phyloP scores from a whole-genome alignment of 2,888 invertebrate species.

The Mechanitis messenoides region DNA sequence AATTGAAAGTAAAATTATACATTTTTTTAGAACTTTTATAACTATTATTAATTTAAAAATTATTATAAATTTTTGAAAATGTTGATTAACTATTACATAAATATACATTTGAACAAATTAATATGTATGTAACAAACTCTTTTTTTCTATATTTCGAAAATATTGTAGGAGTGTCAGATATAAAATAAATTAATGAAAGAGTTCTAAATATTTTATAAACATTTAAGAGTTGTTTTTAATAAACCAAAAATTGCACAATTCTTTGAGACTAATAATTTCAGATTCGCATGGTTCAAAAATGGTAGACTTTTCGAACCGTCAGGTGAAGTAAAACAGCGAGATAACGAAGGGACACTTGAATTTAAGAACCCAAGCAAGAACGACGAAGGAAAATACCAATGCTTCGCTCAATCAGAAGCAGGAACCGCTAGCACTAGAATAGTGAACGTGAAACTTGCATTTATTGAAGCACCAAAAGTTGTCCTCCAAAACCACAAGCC shows the following conservation, averaged over 20 bases:
- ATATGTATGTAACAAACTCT: no score
- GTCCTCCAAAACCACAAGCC: conserved; percentile 43
- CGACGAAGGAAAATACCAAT: conserved; percentile 55
- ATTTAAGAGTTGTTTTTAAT: neutral
- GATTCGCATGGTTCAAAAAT: conserved; percentile 56
- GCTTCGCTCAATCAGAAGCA: conserved; percentile 43
- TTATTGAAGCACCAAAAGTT: conserved; percentile 39
- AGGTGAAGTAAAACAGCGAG: conserved; percentile 37
- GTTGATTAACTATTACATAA: no score
- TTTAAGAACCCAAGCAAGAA: conserved; percentile 45
- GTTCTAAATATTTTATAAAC: neutral
- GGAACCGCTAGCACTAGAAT: conserved; percentile 50
- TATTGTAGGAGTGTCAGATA: no score
- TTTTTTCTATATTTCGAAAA: no score
- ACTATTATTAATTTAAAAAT: no score
- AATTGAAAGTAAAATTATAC: no score
- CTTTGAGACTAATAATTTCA: conserved; percentile 25
- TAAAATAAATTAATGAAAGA: no score
- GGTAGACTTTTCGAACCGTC: conserved; percentile 39
- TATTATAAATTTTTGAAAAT: no score
- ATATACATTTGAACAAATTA: no score
- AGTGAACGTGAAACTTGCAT: conserved; percentile 43
- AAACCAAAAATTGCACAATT: neutral
- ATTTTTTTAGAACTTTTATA: no score
- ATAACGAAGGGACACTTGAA: conserved; percentile 47